Percentiles rank a stretch among this genome's conserved stretches.
Evolutionary conservation across 2,797 vertebrate species (phyloP).

Genomic region (Enteromius unitaeniatus): DNA sequence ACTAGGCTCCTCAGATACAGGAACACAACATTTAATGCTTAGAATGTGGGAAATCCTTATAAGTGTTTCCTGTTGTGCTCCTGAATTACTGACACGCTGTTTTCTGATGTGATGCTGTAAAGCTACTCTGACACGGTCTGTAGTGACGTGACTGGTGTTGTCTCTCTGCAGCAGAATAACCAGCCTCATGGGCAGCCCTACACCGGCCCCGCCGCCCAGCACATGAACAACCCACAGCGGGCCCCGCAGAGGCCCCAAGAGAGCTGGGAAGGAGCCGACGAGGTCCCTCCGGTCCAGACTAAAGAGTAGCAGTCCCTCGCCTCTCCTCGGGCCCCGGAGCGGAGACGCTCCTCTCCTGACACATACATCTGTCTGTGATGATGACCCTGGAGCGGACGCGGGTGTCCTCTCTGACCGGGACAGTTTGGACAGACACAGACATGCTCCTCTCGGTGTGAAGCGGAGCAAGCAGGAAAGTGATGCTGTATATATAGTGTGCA

Average conservation of each 20-base stretch:
- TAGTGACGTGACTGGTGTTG: neutral
- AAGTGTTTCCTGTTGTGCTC: too few species aligned
- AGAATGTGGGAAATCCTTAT: too few species aligned
- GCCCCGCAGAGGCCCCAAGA: conserved; percentile 97
- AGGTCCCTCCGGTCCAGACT: conserved; percentile 88
- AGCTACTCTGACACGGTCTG: neutral
- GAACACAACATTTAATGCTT: too few species aligned
- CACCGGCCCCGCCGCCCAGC: conserved; percentile 96
- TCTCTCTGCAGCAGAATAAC: conserved; percentile 84
- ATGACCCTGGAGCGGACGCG: neutral
- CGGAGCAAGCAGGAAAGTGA: conserved; percentile 82
- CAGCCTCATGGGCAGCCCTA: conserved; percentile 98
- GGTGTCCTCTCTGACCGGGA: too few species aligned
- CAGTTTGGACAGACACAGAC: conserved; percentile 62
- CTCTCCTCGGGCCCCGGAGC: neutral
- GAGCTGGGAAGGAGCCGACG: conserved; percentile 94
- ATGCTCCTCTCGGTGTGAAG: conserved; percentile 86
- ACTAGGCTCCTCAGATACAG: too few species aligned
- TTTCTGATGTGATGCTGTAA: neutral
- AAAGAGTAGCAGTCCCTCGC: conserved; percentile 86
- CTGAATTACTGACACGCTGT: too few species aligned
- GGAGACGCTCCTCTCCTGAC: neutral
- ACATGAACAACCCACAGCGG: conserved; percentile 98
- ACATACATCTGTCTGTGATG: neutral
- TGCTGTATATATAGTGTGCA: conserved; percentile 98